Base-by-base conservation (phyloP, 2,113 vertebrate species). In the Engystomops pustulosus region DNA sequence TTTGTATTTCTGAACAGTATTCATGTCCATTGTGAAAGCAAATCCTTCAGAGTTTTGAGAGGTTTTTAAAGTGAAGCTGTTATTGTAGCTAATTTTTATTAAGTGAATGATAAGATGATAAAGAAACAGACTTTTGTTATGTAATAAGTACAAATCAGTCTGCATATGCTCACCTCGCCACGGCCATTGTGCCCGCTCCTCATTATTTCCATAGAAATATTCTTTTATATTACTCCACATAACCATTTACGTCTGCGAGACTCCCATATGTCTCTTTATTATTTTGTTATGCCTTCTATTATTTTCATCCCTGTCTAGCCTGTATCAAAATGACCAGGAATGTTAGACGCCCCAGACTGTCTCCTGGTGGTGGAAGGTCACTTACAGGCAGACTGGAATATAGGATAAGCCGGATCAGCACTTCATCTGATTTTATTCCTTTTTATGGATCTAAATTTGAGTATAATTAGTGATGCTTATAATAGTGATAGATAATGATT, bases 1-100 rank as follows among this genome's bases (percentile, higher is more conserved):
- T 99, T 99, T 98, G 97, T 97, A 98, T 98, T 98, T 98, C 97
- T 95, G 96, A 98, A 96, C 95, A 96, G 95, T 97, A 95, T 96
- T 96, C 95, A 95, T 95, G 95, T 94, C 93, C 95, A 93, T 94
- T 96, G 95, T 95, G 95, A 97, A 98, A 98, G 94, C 95, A 97
- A 97, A 97, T 96, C 95, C 94, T 94, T 92, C 89, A 94, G 94
- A 97, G 93, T 95, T 92, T 41, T 92, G 94, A 94, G 92, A 89
- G 93, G 91, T 92, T 94, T 95, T 94, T 94, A 91, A 95, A 93
- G 93, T 94, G 93, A 89, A 93, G 92, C 95, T 94, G 95, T 94
- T 96, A 97, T 96, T 97, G 94, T 95, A 95, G 94, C 95, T 96
- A 95, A 97, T 96, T 98, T 97, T 96, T 96, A 98, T 98, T 97